Percentiles rank a stretch among this genome's conserved stretches.
Evolutionary conservation across 2,888 invertebrate genomes (phyloP).

Genomic region (Chalcosyrphus nemorum): DNA sequence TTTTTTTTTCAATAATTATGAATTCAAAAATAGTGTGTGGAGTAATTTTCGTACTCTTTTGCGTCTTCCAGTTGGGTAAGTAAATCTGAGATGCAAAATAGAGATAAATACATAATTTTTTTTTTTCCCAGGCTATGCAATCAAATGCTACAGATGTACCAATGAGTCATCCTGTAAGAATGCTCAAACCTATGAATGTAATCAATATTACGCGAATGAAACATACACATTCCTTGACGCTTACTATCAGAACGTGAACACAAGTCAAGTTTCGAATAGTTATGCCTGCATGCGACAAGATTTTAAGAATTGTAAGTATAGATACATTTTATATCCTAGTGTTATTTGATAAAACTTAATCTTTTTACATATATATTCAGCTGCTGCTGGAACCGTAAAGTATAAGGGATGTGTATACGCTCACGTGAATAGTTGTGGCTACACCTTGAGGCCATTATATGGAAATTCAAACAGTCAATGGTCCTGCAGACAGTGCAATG

Average conservation of each 20-base stretch:
- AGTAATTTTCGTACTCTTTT: constrained; percentile 57
- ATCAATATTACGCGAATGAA: constrained; percentile 47
- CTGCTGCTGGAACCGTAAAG: constrained; percentile 33
- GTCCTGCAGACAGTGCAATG: constrained; percentile 61
- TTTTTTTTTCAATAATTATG: constrained; percentile 35
- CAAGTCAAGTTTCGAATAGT: constrained; percentile 24
- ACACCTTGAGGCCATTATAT: constrained; percentile 33
- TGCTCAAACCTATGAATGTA: constrained; percentile 74
- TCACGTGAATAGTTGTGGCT: constrained; percentile 32
- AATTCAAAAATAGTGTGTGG: constrained; percentile 61
- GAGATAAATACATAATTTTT: background rate
- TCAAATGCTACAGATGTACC: constrained; percentile 71
- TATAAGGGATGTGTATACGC: constrained; percentile 73
- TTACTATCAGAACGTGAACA: constrained; percentile 64
- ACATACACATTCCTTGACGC: constrained; percentile 66
- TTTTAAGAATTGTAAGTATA: constrained; percentile 69
- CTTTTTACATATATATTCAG: background rate
- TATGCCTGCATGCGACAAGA: constrained; percentile 68
- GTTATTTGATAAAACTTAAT: no score
- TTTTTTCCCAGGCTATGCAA: constrained; percentile 59
- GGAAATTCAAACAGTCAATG: background rate
- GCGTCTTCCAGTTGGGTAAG: constrained; percentile 67
- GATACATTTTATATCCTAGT: background rate
- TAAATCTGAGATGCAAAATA: background rate
- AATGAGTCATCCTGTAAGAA: constrained; percentile 63